phyloP scores from a whole-genome alignment of 2,113 vertebrate genomes.

The Setophaga coronata region DNA sequence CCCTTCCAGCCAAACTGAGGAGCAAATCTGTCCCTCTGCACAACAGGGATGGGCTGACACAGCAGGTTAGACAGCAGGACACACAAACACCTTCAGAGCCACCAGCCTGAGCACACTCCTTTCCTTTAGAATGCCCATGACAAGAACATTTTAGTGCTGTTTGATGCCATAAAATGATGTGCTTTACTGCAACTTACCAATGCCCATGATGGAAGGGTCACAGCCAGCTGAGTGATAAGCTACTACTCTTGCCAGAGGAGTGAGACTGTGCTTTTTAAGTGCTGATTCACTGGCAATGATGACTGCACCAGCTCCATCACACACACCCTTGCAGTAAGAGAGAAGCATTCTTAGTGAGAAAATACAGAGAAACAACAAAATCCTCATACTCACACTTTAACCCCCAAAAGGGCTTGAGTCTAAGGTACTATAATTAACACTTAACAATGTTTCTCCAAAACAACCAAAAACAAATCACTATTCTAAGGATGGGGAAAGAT shows the following conservation, averaged over 20 bases:
- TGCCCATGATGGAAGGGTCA: slow-evolving; percentile 97
- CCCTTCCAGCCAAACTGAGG: background rate
- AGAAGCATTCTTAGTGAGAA: background rate
- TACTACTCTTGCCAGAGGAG: slow-evolving; percentile 90
- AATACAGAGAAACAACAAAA: background rate
- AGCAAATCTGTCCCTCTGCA: background rate
- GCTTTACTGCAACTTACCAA: slow-evolving; percentile 78
- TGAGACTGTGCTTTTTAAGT: slow-evolving; percentile 86
- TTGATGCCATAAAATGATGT: background rate
- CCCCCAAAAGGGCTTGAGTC: background rate
- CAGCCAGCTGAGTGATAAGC: slow-evolving; percentile 89
- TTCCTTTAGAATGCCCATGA: background rate
- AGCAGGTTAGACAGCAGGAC: rapidly evolving
- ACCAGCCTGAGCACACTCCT: background rate
- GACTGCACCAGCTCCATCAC: slow-evolving; percentile 90
- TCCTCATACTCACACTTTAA: background rate
- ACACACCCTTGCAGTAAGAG: slow-evolving; percentile 81
- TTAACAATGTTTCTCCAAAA: background rate
- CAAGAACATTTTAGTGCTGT: background rate
- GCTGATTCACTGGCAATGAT: slow-evolving; percentile 94
- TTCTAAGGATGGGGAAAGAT: background rate
- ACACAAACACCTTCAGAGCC: background rate
- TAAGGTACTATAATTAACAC: background rate
- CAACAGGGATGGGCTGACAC: background rate
- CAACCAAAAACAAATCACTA: background rate